A percentile compares a stretch with the other conserved stretches of the same genome.
phyloP scores from a whole-genome alignment of 2,113 vertebrate species.

The Emydocephalus ijimae region DNA sequence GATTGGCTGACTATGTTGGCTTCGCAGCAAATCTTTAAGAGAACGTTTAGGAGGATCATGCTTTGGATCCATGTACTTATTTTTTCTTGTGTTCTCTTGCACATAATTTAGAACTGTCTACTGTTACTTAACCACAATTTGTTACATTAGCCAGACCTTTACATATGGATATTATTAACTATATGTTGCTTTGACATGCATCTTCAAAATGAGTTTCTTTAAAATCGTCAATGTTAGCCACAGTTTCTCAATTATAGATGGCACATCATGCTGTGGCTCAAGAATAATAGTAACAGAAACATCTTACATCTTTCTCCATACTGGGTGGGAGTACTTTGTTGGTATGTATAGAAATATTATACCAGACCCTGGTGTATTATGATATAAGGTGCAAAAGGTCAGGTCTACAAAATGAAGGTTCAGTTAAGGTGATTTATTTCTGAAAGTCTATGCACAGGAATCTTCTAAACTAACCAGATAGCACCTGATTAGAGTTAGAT shows the following conservation, averaged over 20 bases:
- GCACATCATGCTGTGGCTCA: background rate
- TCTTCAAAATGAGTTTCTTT: background rate
- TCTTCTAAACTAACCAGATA: background rate
- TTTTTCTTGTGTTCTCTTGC: background rate
- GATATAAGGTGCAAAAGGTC: too few species aligned
- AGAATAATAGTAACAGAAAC: background rate
- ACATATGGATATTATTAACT: background rate
- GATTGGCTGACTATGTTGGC: background rate
- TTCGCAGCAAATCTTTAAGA: background rate
- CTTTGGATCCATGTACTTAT: too few species aligned
- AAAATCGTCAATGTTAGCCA: background rate
- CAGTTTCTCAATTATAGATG: background rate
- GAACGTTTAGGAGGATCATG: background rate
- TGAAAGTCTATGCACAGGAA: background rate
- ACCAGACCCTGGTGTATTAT: background rate
- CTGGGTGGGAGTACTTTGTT: background rate
- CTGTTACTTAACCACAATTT: background rate
- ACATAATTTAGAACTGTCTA: background rate
- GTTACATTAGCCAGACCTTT: background rate
- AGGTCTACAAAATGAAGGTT: too few species aligned
- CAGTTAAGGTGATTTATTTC: too few species aligned
- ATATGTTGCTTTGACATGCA: background rate
- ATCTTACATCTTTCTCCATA: background rate
- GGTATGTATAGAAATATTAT: background rate
- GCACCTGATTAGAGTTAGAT: background rate